Evolutionary conservation across 2,113 vertebrate species (phyloP).

Genomic region (Bucco capensis): DNA sequence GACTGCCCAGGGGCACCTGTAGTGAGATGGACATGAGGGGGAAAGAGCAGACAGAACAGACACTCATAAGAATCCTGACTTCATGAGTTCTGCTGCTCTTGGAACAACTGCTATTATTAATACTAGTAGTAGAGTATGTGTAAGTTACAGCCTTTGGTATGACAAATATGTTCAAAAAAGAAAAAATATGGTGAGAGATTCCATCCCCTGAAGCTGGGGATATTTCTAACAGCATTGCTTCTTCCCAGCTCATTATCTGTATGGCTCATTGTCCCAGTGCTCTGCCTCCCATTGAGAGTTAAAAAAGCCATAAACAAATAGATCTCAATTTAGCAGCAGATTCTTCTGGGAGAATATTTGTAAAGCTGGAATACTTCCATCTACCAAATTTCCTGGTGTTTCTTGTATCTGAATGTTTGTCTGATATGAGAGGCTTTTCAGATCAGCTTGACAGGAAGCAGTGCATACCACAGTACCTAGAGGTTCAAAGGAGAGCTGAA

Average conservation of each 20-base stretch:
- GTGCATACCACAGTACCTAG: neutral
- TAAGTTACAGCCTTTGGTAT: neutral
- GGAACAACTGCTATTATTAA: neutral
- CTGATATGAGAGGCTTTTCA: constrained; percentile 28
- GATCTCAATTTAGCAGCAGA: constrained; percentile 26
- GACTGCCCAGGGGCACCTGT: neutral
- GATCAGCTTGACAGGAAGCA: constrained; percentile 29
- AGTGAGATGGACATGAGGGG: neutral
- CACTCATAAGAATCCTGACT: neutral
- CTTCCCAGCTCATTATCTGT: constrained; percentile 38
- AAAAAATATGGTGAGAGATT: neutral
- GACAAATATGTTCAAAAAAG: neutral
- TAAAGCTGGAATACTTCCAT: constrained; percentile 45
- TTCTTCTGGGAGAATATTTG: constrained; percentile 43
- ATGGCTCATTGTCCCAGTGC: constrained; percentile 27
- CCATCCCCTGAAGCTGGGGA: neutral
- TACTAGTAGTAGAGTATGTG: neutral
- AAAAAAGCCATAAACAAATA: constrained; percentile 36
- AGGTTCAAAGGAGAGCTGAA: constrained; percentile 13
- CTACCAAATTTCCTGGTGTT: constrained; percentile 50
- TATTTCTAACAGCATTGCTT: constrained; percentile 23
- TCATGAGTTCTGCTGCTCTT: neutral
- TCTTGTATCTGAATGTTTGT: constrained; percentile 41
- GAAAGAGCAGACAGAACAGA: neutral
- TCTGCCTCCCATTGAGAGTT: constrained; percentile 46